Evolutionary conservation across 2,797 vertebrate genomes (phyloP).

Genomic region (Limosa lapponica): DNA sequence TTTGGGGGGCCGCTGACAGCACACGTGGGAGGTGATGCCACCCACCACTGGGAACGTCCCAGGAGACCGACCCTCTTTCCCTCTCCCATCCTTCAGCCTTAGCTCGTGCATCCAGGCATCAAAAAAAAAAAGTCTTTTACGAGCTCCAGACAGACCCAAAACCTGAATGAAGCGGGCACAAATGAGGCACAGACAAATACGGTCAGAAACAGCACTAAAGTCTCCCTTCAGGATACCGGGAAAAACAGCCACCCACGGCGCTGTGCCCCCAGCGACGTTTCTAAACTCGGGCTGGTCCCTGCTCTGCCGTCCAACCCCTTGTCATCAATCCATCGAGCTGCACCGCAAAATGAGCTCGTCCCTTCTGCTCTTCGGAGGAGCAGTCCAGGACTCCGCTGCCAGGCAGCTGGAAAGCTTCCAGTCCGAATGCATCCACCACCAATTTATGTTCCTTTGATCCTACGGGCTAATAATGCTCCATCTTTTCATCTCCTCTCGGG

Average conservation of each 20-base stretch:
- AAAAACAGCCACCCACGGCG: not conserved
- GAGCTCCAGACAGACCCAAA: not conserved
- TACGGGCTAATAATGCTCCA: not conserved
- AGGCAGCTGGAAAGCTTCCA: not conserved
- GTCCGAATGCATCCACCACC: not conserved
- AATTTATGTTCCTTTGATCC: not conserved
- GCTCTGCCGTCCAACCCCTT: not conserved
- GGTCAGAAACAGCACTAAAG: not conserved
- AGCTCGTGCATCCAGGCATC: not conserved
- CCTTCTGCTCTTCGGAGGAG: not conserved
- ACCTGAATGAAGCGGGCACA: not conserved
- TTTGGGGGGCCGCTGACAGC: rapidly evolving
- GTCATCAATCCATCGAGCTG: not conserved
- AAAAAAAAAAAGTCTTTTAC: not conserved
- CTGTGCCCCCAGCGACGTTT: not conserved
- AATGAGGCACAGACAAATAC: not conserved
- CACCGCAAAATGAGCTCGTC: rapidly evolving
- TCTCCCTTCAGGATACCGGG: not conserved
- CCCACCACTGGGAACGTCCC: not conserved
- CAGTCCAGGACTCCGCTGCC: not conserved
- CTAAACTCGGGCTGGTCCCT: not conserved
- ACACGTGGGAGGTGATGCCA: not conserved
- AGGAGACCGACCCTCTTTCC: not conserved
- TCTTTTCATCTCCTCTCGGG: not conserved
- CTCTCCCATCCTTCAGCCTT: not conserved